Conservation (phyloP, 2,797 vertebrate species). For the Hyperoplus immaculatus region DNA sequence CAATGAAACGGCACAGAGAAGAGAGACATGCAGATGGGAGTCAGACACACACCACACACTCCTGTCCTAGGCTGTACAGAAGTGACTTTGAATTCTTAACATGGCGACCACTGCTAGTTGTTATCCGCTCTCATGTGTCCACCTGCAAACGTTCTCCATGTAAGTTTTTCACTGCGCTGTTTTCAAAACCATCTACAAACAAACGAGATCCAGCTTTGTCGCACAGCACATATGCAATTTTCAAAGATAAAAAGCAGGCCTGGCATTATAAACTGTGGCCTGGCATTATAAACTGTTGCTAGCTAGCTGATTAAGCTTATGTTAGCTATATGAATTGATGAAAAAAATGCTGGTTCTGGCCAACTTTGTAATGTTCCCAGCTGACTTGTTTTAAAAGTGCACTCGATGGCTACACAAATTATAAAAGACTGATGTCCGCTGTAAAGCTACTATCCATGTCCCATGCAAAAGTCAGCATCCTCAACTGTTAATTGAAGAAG, state of each 20-base stretch:
- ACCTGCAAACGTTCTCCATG: neutral
- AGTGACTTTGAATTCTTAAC: constrained; percentile 37
- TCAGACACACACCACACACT: constrained; percentile 25
- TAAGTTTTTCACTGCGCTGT: neutral
- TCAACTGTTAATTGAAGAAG: neutral
- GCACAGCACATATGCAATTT: neutral
- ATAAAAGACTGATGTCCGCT: neutral
- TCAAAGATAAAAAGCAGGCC: neutral
- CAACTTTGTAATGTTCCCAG: neutral
- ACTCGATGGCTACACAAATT: neutral
- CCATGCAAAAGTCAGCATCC: neutral
- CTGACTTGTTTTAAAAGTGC: neutral
- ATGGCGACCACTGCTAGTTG: constrained; percentile 13
- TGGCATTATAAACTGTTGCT: neutral
- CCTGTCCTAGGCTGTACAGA: constrained; percentile 22
- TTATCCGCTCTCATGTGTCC: neutral
- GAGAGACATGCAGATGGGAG: constrained; percentile 32
- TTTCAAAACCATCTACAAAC: neutral
- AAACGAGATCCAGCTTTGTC: neutral
- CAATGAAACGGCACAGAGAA: constrained; percentile 30
- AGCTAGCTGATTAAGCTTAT: neutral
- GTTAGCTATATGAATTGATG: neutral
- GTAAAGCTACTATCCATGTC: neutral
- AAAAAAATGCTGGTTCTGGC: neutral
- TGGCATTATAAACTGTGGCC: neutral